These are phyloP conservation scores for Lates japonicus DNA, from an alignment of 2,797 vertebrate genomes.

Conservation along the genomic window DNA sequence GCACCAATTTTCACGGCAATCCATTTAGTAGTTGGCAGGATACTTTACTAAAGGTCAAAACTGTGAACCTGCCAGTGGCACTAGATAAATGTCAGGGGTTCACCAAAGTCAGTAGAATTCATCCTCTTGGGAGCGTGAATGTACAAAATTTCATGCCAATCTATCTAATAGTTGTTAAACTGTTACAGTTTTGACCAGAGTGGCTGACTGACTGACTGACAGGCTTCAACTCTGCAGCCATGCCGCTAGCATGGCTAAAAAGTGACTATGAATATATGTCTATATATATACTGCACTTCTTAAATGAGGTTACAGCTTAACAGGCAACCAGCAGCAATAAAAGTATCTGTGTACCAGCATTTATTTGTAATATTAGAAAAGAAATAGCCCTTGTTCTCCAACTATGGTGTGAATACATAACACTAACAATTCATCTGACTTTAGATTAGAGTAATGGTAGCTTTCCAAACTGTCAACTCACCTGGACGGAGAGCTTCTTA, in stretches of 20 bases:
- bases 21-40: neutral
- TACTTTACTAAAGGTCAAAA: neutral
- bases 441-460: neutral
- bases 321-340: neutral
- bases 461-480: conserved; percentile 74
- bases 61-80: neutral
- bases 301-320: neutral
- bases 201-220: neutral
- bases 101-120: neutral
- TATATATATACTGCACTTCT: neutral
- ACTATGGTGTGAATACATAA: neutral
- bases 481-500: conserved; percentile 95
- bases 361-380: neutral
- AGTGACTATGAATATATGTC: neutral
- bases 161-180: neutral
- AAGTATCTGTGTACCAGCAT: neutral
- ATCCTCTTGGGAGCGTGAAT: neutral
- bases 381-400: neutral
- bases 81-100: no score
- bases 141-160: neutral
- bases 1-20: neutral
- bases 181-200: neutral
- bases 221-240: no score
- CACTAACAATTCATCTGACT: neutral
- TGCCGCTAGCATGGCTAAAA: neutral